phyloP scores from a whole-genome alignment of 2,113 vertebrate species.

The Pelvicachromis taeniatus region DNA sequence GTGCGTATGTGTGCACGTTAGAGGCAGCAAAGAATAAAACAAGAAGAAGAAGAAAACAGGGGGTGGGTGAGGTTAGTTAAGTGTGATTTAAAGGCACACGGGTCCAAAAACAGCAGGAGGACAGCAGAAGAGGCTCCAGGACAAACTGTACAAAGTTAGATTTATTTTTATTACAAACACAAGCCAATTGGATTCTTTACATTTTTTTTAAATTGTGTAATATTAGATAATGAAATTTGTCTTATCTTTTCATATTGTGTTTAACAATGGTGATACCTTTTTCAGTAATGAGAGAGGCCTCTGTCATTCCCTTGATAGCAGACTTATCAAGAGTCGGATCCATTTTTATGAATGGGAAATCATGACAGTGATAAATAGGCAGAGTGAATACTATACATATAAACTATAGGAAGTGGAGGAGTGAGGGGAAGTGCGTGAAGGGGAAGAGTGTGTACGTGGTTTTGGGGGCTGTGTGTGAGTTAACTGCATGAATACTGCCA shows the following conservation, averaged over 20 bases:
- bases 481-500: not conserved
- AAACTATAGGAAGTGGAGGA: not conserved
- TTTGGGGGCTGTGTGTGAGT: not conserved
- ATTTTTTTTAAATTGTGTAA: not conserved
- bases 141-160: not conserved
- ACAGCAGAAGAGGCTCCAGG: not conserved
- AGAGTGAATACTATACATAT: conserved; percentile 11
- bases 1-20: not conserved
- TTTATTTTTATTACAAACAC: not conserved
- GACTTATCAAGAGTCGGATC: not conserved
- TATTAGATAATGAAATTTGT: not conserved
- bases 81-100: conserved; percentile 32
- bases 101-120: conserved; percentile 9
- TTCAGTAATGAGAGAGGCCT: not conserved
- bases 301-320: not conserved
- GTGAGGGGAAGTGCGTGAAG: not conserved
- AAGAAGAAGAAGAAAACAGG: not conserved
- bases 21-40: not conserved
- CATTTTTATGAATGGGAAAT: conserved; percentile 66
- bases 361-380: conserved; percentile 32
- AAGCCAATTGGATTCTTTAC: not conserved
- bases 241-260: not conserved
- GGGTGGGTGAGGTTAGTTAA: conserved; percentile 11
- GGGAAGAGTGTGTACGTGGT: not conserved
- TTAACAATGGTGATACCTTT: not conserved